Conservation (phyloP, 2,113 vertebrate genomes). For the Ploceus nigricollis region DNA sequence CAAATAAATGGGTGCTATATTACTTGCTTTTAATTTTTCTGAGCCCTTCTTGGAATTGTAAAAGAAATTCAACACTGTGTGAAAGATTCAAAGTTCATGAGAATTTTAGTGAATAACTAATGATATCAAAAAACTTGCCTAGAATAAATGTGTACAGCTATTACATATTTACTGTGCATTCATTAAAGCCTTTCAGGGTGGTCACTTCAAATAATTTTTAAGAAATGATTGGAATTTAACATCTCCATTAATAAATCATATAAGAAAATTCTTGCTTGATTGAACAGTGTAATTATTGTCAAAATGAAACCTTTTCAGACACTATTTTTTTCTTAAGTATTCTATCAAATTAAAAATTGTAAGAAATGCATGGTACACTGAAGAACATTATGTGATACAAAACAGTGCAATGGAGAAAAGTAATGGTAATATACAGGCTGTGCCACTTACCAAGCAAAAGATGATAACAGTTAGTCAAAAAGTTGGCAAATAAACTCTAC, state of each 20-base stretch:
- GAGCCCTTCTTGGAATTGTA: neutral
- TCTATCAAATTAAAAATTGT: neutral
- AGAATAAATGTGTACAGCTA: neutral
- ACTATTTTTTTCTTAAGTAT: neutral
- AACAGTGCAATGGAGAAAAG: neutral
- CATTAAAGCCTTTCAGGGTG: neutral
- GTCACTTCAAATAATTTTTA: neutral
- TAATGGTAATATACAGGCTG: neutral
- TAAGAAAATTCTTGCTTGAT: neutral
- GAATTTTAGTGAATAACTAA: neutral
- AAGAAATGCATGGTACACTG: neutral
- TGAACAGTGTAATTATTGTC: neutral
- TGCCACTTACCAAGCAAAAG: neutral
- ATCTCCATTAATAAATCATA: neutral
- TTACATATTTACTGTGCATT: neutral
- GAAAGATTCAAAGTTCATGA: neutral
- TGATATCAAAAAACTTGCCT: neutral
- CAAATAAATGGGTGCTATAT: neutral
- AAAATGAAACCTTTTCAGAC: neutral
- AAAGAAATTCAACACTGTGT: neutral
- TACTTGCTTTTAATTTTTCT: neutral
- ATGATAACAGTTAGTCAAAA: neutral
- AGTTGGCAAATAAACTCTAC: neutral
- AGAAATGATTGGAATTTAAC: neutral
- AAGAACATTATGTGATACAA: neutral